Percentiles rank a stretch among this genome's conserved stretches.
Evolutionary conservation across 2,797 vertebrate species (phyloP).

Genomic region (Pseudochromis fuscus): DNA sequence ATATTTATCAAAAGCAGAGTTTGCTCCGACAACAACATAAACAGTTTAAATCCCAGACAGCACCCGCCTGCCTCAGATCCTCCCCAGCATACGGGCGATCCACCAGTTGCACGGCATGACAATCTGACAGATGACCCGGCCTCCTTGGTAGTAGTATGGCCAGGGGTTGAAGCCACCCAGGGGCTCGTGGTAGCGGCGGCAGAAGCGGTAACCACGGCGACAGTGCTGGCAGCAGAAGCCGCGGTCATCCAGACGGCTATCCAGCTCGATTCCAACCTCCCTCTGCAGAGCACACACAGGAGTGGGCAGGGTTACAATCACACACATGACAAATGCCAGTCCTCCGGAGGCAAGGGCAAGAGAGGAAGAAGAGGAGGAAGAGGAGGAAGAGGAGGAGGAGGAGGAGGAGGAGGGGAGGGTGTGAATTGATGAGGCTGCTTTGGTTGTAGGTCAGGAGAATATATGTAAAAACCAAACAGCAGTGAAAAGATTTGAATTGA

Average conservation of each 20-base stretch:
- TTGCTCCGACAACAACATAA: slow-evolving; percentile 28
- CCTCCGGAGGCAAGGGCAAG: slow-evolving; percentile 68
- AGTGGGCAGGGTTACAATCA: slow-evolving; percentile 66
- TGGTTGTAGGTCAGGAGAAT: slow-evolving; percentile 61
- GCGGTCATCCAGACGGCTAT: slow-evolving; percentile 90
- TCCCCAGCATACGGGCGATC: slow-evolving; percentile 95
- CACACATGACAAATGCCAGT: slow-evolving; percentile 74
- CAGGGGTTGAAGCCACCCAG: slow-evolving; percentile 93
- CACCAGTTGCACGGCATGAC: slow-evolving; percentile 99
- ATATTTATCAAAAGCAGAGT: slow-evolving; percentile 50
- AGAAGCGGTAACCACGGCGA: slow-evolving; percentile 92
- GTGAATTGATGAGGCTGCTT: slow-evolving; percentile 71
- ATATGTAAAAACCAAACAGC: slow-evolving; percentile 63
- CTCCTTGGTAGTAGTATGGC: slow-evolving; percentile 96
- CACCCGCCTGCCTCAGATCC: slow-evolving; percentile 83
- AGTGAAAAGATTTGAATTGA: slow-evolving; percentile 63
- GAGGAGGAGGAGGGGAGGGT: slow-evolving; percentile 28
- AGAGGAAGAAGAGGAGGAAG: slow-evolving; percentile 11
- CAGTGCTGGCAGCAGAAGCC: slow-evolving; percentile 95
- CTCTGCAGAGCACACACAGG: slow-evolving; percentile 86
- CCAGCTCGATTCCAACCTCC: slow-evolving; percentile 91
- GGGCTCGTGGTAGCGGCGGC: slow-evolving; percentile 92
- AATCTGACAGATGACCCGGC: slow-evolving; percentile 93
- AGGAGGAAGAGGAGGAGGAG: background rate
- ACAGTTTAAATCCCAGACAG: slow-evolving; percentile 44